Evolutionary conservation across 1,140 invertebrate genomes (phyloP), one percentile per base, ranked within the genome.

Genomic region (Drosophila eugracilis): DNA sequence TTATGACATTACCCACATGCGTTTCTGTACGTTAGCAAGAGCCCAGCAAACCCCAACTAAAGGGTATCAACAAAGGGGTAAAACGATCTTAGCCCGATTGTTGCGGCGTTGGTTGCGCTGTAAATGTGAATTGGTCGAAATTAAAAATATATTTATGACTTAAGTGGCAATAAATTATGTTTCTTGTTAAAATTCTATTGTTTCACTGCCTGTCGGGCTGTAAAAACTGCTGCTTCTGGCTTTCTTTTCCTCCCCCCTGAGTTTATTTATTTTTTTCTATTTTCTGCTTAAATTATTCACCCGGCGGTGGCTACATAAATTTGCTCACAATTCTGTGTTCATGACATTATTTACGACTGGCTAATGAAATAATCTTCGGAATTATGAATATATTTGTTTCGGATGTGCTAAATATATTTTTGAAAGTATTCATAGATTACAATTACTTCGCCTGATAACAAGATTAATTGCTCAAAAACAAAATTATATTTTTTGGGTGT

Each of bases 71-170:
- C n/a, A 60, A 57, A 55, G 37, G 37, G 65, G 57, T 30, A 62
- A 48, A 34, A 52, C 47, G 45, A 69, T 72, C 55, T 60, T 52
- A 45, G 37, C 44, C 52, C 69, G 57, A 48, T 41, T 75, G 71
- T 57, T 47, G 45, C n/a, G 52, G 59, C 37, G 52, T 62, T 63
- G 48, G 60, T 49, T 76, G 60, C 57, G 76, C 71, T 85, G 80
- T 77, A 86, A 81, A 86, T 74, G 83, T 74, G 84, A 89, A 84
- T 89, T 84, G 66, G 84, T 37, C 57, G 72, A 90, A 90, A 90
- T 90, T 79, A 90, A 88, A 90, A 90, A 79, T 86, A 81, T 90
- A 90, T 90, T 90, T 90, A 90, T 86, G 86, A 75, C 81, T 90
- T 79, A 90, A 86, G 86, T 83, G 86, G 75, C 66, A 48, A 90